These are phyloP conservation scores for Aporophyla nigra DNA, from an alignment of 2,888 invertebrate species.

Conservation along the genomic window DNA sequence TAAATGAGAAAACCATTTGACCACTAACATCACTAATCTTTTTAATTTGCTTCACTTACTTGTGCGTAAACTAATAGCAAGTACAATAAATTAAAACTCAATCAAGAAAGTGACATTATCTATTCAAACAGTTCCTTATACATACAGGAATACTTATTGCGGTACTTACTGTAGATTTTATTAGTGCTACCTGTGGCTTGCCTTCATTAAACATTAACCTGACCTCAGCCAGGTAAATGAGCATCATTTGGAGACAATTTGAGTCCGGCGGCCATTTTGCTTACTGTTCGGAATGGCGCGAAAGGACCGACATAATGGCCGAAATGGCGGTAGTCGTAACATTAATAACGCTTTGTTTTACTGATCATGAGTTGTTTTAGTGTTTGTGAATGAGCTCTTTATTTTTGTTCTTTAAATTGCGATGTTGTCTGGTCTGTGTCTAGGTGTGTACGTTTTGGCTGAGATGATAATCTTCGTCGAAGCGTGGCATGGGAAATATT, in stretches of 20 bases:
- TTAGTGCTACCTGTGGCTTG: conserved; percentile 27
- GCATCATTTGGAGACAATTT: conserved; percentile 56
- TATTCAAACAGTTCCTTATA: conserved; percentile 18
- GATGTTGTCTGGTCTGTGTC: not conserved
- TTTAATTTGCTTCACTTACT: not conserved
- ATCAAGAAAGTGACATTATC: conserved; percentile 39
- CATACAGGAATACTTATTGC: not conserved
- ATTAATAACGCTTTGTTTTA: conserved; percentile 52
- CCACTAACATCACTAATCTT: not conserved
- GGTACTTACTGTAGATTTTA: conserved; percentile 18
- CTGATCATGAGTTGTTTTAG: conserved; percentile 17
- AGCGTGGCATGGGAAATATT: not conserved
- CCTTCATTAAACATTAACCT: conserved; percentile 59
- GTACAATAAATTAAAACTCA: conserved; percentile 9
- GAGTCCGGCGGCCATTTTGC: conserved; percentile 53
- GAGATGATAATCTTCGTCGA: not conserved
- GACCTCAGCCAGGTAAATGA: conserved; percentile 55
- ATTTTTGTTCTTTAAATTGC: not conserved
- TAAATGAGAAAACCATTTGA: not conserved
- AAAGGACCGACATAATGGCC: conserved; percentile 21
- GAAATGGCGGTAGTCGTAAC: conserved; percentile 31
- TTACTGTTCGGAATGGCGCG: conserved; percentile 28
- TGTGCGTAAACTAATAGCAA: not conserved
- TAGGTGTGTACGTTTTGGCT: not conserved
- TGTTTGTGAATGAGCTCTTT: conserved; percentile 21